Evolutionary conservation across 2,888 invertebrate species (phyloP).

Genomic region (Nemotelus pantherinus): DNA sequence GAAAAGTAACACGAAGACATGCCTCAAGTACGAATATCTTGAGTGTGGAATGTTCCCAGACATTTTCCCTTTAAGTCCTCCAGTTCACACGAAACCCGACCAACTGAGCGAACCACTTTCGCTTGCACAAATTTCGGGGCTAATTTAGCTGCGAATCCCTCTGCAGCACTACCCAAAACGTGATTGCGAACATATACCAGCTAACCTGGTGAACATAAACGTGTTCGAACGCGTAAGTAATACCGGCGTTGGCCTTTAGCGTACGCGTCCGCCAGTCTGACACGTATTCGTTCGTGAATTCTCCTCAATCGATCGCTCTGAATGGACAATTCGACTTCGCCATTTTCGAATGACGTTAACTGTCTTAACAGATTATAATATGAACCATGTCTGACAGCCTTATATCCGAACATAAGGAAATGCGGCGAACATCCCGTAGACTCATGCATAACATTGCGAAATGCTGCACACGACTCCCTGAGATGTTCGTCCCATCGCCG

Average conservation of each 20-base stretch:
- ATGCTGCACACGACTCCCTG: slow-evolving; percentile 1
- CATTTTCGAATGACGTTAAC: not conserved
- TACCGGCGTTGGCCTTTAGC: not conserved
- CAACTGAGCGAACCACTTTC: too few relatives aligned
- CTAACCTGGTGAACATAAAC: not conserved
- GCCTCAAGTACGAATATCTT: too few relatives aligned
- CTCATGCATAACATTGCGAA: slow-evolving; percentile 36
- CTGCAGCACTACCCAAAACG: not conserved
- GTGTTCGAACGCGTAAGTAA: not conserved
- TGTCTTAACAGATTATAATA: not conserved
- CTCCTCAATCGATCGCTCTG: not conserved
- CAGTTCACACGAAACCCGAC: too few relatives aligned
- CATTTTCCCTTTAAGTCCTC: too few relatives aligned
- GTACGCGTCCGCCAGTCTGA: not conserved
- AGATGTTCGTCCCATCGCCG: slow-evolving; percentile 21
- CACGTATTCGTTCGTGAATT: not conserved
- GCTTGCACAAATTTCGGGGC: not conserved
- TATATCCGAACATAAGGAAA: slow-evolving; percentile 45
- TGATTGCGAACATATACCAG: not conserved
- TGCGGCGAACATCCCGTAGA: slow-evolving; percentile 39
- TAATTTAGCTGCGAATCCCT: not conserved
- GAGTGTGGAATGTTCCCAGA: too few relatives aligned
- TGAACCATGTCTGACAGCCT: not conserved
- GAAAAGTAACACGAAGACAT: too few relatives aligned
- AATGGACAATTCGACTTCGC: not conserved